A percentile compares a stretch with the other conserved stretches of the same genome.
Evolutionary conservation across 1,140 invertebrate species (phyloP).

Genomic region (Vollenhovia emeryi): DNA sequence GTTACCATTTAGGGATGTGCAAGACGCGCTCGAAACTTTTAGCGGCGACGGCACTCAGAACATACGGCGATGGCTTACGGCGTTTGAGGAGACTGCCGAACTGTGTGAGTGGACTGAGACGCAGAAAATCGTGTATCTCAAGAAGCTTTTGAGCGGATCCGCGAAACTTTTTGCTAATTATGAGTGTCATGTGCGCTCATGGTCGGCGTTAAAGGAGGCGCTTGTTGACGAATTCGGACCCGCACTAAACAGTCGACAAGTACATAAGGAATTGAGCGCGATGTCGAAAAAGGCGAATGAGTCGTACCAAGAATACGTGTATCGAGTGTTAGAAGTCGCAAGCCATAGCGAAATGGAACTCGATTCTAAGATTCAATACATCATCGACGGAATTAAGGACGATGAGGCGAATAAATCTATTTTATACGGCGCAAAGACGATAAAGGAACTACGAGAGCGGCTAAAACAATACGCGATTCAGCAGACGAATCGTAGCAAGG

Average conservation of each 20-base stretch:
- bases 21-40: no score
- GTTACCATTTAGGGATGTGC: no score
- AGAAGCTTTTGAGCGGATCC: slow-evolving; percentile 36
- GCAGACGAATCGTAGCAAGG: no score
- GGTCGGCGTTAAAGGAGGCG: slow-evolving; percentile 20
- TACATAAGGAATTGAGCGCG: no score
- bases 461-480: no score
- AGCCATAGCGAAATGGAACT: slow-evolving; percentile 70
- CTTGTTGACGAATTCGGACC: slow-evolving; percentile 56
- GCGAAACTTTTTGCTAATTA: slow-evolving; percentile 31
- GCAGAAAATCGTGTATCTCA: neutral
- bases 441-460: neutral
- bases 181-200: slow-evolving; percentile 13
- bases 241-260: slow-evolving; percentile 28
- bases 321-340: slow-evolving; percentile 64
- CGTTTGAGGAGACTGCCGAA: no score
- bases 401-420: slow-evolving; percentile 70
- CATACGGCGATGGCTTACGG: no score
- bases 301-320: slow-evolving; percentile 54
- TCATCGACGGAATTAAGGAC: no score
- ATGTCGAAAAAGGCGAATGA: slow-evolving; percentile 27
- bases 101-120: no score
- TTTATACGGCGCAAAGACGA: slow-evolving; percentile 69
- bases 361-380: slow-evolving; percentile 66
- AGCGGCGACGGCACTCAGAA: no score